phyloP scores from a whole-genome alignment of 92 coral and sea anemone species.

The Muricea muricata region DNA sequence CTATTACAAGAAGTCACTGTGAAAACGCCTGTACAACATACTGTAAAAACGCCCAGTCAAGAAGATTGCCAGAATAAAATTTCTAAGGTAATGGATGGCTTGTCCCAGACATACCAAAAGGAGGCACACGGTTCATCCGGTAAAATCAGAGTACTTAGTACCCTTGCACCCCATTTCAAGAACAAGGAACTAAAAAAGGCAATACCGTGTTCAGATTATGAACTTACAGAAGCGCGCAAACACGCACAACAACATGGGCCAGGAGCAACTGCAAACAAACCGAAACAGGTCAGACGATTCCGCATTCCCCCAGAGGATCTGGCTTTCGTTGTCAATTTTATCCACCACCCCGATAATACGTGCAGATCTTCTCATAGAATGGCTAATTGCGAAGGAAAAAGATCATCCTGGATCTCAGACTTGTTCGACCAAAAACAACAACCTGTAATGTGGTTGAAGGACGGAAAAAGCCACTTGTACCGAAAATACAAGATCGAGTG shows the following conservation, averaged over 20 bases:
- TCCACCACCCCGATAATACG: slow-evolving; percentile 50
- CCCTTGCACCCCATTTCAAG: slow-evolving; percentile 51
- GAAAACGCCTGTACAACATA: background rate
- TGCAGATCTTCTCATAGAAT: too few species aligned
- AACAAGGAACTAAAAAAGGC: slow-evolving; percentile 52
- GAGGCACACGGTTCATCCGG: background rate
- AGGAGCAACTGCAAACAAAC: background rate
- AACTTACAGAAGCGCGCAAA: slow-evolving; percentile 44
- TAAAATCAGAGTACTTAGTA: slow-evolving; percentile 24
- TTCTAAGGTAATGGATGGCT: background rate
- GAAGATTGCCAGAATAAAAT: background rate
- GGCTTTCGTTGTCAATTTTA: slow-evolving; percentile 39
- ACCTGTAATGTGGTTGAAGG: slow-evolving; percentile 37
- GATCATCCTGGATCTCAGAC: too few species aligned
- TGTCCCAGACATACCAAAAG: background rate
- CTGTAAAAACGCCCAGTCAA: background rate
- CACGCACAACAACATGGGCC: slow-evolving; percentile 21
- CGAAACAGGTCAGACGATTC: slow-evolving; percentile 7
- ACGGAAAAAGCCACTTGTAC: slow-evolving; percentile 11
- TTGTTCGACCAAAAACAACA: too few species aligned
- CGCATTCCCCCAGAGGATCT: slow-evolving; percentile 28
- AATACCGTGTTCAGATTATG: slow-evolving; percentile 39
- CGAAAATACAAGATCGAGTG: slow-evolving; percentile 3
- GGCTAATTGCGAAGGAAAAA: too few species aligned
- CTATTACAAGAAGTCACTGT: background rate